Evolutionary conservation across 2,797 vertebrate species (phyloP).

Genomic region (Natrix natrix): DNA sequence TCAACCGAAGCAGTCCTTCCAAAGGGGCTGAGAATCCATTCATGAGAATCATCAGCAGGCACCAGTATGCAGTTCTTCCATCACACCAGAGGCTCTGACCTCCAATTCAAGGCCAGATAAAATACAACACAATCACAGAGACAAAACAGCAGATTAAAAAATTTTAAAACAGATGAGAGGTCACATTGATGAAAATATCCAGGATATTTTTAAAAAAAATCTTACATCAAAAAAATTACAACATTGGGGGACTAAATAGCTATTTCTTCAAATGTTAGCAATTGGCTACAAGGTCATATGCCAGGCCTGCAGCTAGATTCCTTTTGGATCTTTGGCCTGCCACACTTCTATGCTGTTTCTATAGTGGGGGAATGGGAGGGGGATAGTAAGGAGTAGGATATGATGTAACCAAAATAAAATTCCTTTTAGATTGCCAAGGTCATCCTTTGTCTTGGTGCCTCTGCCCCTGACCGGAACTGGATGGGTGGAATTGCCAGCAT

Average conservation of each 20-base stretch:
- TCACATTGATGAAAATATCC: neutral
- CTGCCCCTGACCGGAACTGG: too few species aligned
- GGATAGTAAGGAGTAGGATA: too few species aligned
- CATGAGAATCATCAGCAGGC: neutral
- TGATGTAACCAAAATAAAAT: too few species aligned
- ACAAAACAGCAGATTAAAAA: neutral
- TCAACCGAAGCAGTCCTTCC: neutral
- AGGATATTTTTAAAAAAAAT: neutral
- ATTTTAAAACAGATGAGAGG: neutral
- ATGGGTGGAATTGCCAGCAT: too few species aligned
- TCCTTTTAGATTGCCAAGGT: too few species aligned
- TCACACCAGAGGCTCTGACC: neutral
- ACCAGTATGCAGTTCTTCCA: neutral
- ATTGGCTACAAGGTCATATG: neutral
- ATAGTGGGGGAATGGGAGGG: too few species aligned
- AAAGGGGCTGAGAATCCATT: neutral
- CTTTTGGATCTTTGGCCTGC: too few species aligned
- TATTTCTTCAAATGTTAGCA: neutral
- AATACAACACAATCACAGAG: neutral
- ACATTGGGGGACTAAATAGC: neutral
- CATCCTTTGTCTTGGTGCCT: too few species aligned
- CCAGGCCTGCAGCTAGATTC: too few species aligned
- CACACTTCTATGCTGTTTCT: too few species aligned
- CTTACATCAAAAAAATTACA: neutral
- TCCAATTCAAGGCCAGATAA: neutral